A percentile compares a stretch with the other conserved stretches of the same genome.
phyloP scores from a whole-genome alignment of 2,113 vertebrate species.

The Vidua chalybeata region DNA sequence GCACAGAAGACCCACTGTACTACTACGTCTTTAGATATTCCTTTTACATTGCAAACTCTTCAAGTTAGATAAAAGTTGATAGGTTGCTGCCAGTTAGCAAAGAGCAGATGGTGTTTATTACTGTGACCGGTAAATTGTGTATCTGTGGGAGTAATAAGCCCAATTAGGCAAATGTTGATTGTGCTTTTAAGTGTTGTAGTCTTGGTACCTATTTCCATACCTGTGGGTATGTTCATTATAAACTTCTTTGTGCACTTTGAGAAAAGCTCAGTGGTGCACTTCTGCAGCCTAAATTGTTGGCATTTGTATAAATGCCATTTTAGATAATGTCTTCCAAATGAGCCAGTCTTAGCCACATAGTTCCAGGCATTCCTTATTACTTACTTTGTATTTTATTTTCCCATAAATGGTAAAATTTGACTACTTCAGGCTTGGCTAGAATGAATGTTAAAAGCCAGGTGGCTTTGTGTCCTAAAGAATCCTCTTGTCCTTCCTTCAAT shows the following conservation, averaged over 20 bases:
- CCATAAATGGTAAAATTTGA: neutral
- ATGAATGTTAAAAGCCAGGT: neutral
- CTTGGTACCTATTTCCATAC: constrained; percentile 29
- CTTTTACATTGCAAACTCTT: neutral
- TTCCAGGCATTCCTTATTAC: neutral
- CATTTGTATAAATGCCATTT: neutral
- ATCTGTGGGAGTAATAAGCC: constrained; percentile 34
- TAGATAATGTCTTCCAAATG: neutral
- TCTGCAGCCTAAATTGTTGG: neutral
- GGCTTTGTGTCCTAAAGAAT: neutral
- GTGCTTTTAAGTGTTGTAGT: constrained; percentile 25
- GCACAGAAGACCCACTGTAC: neutral
- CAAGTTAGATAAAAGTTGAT: neutral
- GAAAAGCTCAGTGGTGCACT: neutral
- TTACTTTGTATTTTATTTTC: neutral
- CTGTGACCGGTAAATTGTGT: constrained; percentile 6
- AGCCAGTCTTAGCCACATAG: neutral
- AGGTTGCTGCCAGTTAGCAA: constrained; percentile 23
- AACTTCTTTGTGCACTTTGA: neutral
- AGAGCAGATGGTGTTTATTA: constrained; percentile 60
- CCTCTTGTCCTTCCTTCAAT: neutral
- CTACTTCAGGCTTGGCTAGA: neutral
- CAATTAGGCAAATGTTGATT: constrained; percentile 48
- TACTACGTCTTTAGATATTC: neutral
- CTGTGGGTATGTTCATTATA: neutral